These are phyloP conservation scores for Temnothorax rugatulus DNA, from an alignment of 2,888 invertebrate species.

Conservation along the genomic window DNA sequence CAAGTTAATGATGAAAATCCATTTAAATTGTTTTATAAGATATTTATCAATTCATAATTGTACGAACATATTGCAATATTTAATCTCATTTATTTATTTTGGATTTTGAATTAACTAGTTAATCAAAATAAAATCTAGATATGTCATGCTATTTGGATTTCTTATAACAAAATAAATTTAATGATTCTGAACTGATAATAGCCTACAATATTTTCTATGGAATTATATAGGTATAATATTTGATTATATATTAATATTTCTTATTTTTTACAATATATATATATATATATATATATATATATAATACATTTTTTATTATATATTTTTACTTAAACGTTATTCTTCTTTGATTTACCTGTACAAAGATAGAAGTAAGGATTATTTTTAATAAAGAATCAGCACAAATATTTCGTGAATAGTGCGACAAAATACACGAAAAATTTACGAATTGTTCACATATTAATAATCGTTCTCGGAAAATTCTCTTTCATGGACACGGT, in stretches of 20 bases:
- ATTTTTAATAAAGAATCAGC: neutral
- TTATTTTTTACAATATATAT: neutral
- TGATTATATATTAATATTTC: neutral
- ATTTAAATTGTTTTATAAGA: constrained; percentile 9
- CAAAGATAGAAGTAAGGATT: neutral
- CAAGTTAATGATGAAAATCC: neutral
- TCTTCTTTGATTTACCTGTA: neutral
- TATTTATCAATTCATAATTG: neutral
- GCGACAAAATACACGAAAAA: neutral
- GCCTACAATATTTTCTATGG: neutral
- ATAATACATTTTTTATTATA: neutral
- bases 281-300: no score
- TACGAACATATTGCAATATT: neutral
- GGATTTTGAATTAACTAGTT: neutral
- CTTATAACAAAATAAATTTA: neutral
- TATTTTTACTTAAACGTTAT: neutral
- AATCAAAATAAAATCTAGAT: neutral
- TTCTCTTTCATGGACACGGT: constrained; percentile 46
- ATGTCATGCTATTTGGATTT: neutral
- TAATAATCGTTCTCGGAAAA: neutral
- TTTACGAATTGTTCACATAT: neutral
- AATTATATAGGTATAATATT: neutral
- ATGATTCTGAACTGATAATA: neutral
- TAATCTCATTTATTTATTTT: neutral
- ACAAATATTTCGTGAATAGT: neutral